Conservation (phyloP, 1,140 invertebrate species). For the Camponotus pennsylvanicus region DNA sequence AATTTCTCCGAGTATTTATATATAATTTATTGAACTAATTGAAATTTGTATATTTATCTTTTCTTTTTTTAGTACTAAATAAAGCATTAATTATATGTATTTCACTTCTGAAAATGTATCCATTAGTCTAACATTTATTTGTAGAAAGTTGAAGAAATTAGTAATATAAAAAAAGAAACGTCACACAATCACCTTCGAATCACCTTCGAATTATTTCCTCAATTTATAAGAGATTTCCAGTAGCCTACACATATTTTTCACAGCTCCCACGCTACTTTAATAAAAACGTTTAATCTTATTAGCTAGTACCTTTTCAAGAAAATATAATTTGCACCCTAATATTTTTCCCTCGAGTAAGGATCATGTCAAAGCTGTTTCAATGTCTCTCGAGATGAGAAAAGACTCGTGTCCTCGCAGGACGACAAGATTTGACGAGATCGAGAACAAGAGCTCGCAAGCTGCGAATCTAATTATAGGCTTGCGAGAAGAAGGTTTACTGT, state of each 20-base stretch:
- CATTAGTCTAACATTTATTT: background rate
- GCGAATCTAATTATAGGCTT: constrained; percentile 80
- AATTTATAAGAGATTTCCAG: background rate
- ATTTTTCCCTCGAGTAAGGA: background rate
- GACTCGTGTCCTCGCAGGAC: background rate
- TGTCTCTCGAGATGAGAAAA: background rate
- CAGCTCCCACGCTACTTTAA: background rate
- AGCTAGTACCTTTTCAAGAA: background rate
- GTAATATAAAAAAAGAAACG: background rate
- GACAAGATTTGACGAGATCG: background rate
- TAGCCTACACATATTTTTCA: background rate
- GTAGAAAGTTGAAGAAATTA: background rate
- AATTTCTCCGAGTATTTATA: constrained; percentile 1
- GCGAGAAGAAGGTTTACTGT: constrained; percentile 77
- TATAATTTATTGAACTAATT: background rate
- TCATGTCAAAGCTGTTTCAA: constrained; percentile 54
- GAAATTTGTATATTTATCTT: background rate
- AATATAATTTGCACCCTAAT: background rate
- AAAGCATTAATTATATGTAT: background rate
- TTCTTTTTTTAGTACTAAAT: background rate
- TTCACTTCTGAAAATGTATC: background rate
- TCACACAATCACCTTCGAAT: too few species aligned
- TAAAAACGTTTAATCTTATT: background rate
- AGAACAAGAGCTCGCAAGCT: constrained; percentile 66
- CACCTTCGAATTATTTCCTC: background rate